phyloP scores from a whole-genome alignment of 2,113 vertebrate genomes.

The Glaucidium brasilianum region DNA sequence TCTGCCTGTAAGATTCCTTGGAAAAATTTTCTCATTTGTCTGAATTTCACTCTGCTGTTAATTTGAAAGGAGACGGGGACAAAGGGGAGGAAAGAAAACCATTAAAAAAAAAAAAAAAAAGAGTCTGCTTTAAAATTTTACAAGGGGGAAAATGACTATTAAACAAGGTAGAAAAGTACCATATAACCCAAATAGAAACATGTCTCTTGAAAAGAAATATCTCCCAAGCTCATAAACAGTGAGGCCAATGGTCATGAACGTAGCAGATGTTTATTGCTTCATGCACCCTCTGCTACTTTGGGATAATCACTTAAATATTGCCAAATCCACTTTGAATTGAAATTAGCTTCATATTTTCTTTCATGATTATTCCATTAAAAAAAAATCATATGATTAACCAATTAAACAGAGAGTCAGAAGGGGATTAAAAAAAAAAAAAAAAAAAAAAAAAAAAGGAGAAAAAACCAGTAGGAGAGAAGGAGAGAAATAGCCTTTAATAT shows the following conservation, averaged over 20 bases:
- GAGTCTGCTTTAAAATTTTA: constrained; percentile 20
- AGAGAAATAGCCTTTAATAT: constrained; percentile 79
- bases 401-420: constrained; percentile 55
- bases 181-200: constrained; percentile 31
- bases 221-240: constrained; percentile 67
- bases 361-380: constrained; percentile 75
- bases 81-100: not conserved
- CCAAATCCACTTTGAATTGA: constrained; percentile 75
- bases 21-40: constrained; percentile 13
- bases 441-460: not conserved
- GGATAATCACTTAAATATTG: constrained; percentile 77
- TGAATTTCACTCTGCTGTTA: constrained; percentile 4
- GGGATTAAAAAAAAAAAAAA: not conserved
- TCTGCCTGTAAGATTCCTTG: not conserved
- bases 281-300: constrained; percentile 68
- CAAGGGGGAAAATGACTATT: not conserved
- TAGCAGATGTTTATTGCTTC: constrained; percentile 75
- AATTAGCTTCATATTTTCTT: constrained; percentile 77
- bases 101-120: not conserved
- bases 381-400: constrained; percentile 75
- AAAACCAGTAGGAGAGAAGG: constrained; percentile 69
- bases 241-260: constrained; percentile 70
- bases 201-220: constrained; percentile 74
- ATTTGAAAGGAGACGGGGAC: not conserved
- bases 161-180: constrained; percentile 3